Evolutionary conservation across 2,888 invertebrate species (phyloP).

Genomic region (Athripsodes cinereus): DNA sequence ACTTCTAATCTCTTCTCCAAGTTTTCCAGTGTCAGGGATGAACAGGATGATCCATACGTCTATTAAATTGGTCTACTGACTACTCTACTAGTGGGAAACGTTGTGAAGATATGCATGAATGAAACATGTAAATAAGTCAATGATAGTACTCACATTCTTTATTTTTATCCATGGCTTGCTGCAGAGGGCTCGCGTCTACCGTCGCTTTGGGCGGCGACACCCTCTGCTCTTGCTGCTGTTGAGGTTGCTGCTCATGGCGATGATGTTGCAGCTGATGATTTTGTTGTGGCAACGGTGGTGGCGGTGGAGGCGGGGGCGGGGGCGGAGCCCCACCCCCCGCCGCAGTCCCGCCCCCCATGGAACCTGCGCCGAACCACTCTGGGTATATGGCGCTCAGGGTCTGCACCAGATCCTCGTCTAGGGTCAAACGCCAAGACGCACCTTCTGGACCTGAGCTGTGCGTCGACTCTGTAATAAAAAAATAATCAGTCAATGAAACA

Average conservation of each 20-base stretch:
- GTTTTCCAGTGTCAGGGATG: too few relatives aligned
- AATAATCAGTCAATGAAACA: too few relatives aligned
- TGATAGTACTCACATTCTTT: constrained; percentile 84
- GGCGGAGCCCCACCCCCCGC: constrained; percentile 47
- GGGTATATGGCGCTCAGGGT: constrained; percentile 89
- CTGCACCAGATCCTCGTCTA: constrained; percentile 88
- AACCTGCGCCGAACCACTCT: constrained; percentile 71
- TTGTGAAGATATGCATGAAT: too few relatives aligned
- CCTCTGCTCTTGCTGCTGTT: constrained; percentile 59
- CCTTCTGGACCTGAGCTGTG: constrained; percentile 65
- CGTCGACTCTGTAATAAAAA: constrained; percentile 58
- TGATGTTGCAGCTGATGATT: constrained; percentile 42
- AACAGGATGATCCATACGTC: too few relatives aligned
- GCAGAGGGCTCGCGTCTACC: constrained; percentile 91
- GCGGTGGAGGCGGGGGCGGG: constrained; percentile 36
- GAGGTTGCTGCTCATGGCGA: constrained; percentile 35
- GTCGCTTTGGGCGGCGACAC: constrained; percentile 83
- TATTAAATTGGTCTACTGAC: neutral
- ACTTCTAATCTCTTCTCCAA: too few relatives aligned
- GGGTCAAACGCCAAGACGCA: constrained; percentile 85
- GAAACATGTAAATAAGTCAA: too few relatives aligned
- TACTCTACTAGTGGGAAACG: neutral
- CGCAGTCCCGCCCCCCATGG: constrained; percentile 33
- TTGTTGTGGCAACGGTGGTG: constrained; percentile 57
- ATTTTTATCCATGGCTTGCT: constrained; percentile 91